These are phyloP conservation scores for Torymus auratus DNA, from an alignment of 2,888 invertebrate species.

Conservation along the genomic window DNA sequence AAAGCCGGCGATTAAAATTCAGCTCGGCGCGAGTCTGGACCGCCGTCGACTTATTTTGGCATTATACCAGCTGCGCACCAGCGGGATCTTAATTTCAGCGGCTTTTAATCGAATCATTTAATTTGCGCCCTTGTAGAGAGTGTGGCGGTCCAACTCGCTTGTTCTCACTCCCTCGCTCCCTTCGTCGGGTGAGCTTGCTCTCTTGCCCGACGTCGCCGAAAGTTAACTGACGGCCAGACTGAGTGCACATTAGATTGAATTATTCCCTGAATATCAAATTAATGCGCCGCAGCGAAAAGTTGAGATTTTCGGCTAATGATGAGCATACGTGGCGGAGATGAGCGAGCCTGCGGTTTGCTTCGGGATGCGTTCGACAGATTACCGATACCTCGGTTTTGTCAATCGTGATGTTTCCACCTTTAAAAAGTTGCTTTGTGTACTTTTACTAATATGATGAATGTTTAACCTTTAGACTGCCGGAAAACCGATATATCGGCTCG, in stretches of 20 bases:
- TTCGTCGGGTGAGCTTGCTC: too few species aligned
- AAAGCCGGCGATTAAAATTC: conserved; percentile 37
- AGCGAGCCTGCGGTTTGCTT: not conserved
- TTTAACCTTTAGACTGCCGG: too few species aligned
- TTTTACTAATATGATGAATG: too few species aligned
- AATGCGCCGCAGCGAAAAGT: conserved; percentile 66
- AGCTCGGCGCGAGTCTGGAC: not conserved
- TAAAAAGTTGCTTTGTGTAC: too few species aligned
- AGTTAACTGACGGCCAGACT: conserved; percentile 70
- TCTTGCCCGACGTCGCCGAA: conserved; percentile 59
- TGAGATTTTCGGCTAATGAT: conserved; percentile 61
- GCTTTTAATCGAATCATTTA: conserved; percentile 73
- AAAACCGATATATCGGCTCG: too few species aligned
- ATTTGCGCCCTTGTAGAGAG: conserved; percentile 70
- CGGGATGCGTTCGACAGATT: conserved; percentile 62
- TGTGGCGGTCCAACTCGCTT: not conserved
- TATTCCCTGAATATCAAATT: conserved; percentile 71
- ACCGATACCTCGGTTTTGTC: conserved; percentile 31
- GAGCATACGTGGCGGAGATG: not conserved
- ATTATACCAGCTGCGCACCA: too few species aligned
- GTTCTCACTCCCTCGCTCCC: not conserved
- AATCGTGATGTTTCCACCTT: too few species aligned
- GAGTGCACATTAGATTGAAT: conserved; percentile 68
- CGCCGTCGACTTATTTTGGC: too few species aligned
- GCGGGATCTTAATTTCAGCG: conserved; percentile 64